These are phyloP conservation scores for Papilio elwesi DNA, from an alignment of 2,888 invertebrate species.

Conservation along the genomic window DNA sequence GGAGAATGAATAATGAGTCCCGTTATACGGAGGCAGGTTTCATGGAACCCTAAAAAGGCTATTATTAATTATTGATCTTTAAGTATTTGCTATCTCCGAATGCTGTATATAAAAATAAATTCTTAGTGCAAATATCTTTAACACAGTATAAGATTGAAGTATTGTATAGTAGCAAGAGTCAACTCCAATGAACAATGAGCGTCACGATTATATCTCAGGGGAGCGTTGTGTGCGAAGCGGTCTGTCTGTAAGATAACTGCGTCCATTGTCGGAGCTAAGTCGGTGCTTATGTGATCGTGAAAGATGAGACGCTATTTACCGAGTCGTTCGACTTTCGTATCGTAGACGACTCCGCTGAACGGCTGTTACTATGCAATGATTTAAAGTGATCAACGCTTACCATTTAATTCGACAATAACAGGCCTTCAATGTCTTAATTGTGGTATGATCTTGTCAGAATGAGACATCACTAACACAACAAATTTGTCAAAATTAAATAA, in stretches of 20 bases:
- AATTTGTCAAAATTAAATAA: too few relatives aligned
- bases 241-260: constrained; percentile 43
- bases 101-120: constrained; percentile 18
- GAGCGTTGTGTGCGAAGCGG: constrained; percentile 45
- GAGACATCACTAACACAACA: too few relatives aligned
- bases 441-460: too few relatives aligned
- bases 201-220: constrained; percentile 59
- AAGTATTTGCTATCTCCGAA: not conserved
- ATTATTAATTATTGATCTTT: not conserved
- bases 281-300: constrained; percentile 44
- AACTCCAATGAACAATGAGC: constrained; percentile 57
- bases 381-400: too few relatives aligned
- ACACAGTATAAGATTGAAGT: constrained; percentile 52
- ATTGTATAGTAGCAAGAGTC: constrained; percentile 53
- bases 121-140: constrained; percentile 35
- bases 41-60: too few relatives aligned
- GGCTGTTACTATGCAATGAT: too few relatives aligned
- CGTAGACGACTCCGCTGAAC: not conserved
- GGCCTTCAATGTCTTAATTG: too few relatives aligned
- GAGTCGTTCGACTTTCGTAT: constrained; percentile 34
- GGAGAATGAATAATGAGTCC: too few relatives aligned
- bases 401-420: too few relatives aligned
- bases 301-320: constrained; percentile 42
- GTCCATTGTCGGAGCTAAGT: constrained; percentile 45
- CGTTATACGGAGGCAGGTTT: too few relatives aligned